A percentile compares a stretch with the other conserved stretches of the same genome.
Conservation (phyloP, 2,797 vertebrate genomes). For the Tympanoctomys barrerae region DNA sequence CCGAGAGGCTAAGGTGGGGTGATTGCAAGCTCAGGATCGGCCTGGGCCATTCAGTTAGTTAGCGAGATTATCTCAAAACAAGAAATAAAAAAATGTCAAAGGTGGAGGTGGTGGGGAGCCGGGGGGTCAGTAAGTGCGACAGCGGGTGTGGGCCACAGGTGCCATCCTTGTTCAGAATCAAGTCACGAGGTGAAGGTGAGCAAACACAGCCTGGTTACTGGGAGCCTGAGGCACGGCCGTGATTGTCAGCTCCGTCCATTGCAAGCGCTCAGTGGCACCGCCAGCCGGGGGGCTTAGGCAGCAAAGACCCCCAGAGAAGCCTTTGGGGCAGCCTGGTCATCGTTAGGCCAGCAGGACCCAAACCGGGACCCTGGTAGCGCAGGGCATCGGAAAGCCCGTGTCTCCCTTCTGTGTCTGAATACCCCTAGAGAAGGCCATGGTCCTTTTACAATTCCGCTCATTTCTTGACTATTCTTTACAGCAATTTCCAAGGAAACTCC, state of each 20-base stretch:
- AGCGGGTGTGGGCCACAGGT: neutral
- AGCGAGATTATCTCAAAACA: neutral
- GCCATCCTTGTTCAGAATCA: too few species aligned
- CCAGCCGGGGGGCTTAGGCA: neutral
- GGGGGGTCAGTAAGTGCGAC: neutral
- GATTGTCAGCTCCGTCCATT: neutral
- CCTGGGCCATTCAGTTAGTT: neutral
- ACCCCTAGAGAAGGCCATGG: neutral
- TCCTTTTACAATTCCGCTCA: neutral
- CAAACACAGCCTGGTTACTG: neutral
- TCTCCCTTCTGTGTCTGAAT: slow-evolving; percentile 26
- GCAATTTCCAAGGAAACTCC: slow-evolving; percentile 82
- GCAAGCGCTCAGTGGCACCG: neutral
- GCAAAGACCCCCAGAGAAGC: neutral
- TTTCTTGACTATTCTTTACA: slow-evolving; percentile 69
- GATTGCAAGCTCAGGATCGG: neutral
- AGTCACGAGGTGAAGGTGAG: neutral
- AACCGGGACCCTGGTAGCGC: neutral
- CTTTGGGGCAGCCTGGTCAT: neutral
- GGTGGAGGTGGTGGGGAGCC: neutral
- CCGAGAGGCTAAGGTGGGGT: neutral
- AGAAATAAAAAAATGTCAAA: neutral
- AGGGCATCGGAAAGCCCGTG: neutral
- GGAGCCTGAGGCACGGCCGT: neutral
- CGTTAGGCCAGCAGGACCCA: neutral